Evolutionary conservation across 2,797 vertebrate genomes (phyloP), one percentile per base, ranked within the genome.

Genomic region (Trachops cirrhosus): DNA sequence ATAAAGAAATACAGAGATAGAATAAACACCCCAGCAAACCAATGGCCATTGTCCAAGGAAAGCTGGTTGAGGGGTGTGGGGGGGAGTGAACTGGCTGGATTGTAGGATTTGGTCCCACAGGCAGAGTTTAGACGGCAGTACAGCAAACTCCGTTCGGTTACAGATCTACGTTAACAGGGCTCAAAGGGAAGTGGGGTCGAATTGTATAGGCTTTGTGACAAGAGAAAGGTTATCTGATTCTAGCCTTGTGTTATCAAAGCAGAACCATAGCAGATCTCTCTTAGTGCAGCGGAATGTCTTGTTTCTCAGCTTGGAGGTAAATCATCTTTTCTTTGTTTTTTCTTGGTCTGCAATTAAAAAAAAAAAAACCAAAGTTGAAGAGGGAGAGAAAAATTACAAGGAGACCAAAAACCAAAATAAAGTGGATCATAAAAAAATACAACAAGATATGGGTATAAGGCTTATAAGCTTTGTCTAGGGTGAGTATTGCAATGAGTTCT

Each of bases 271-370:
- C 0, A 4, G 89, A 32, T 3, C 83, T 95, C 21, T 84, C 59
- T 96, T 89, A 98, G 48, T 68, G 95, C 6, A 26, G 64, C 24
- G 46, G 59, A 71, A n/a, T 21, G 71, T 98, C 75, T 3, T 87
- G 48, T 75, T 91, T 97, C 92, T 93, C 87, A 89, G 98, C 95
- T 0, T 97, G 97, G 37, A 98, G 94, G 89, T 98, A 98, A 96
- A 98, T 96, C 0, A 5, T 89, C 50, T 98, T 98, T 87, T 98
- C 96, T 95, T 97, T 98, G 9, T 24, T 96, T 97, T 89, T 98
- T 75, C 95, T 68, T 94, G 97, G 79, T 80, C 98, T 98, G 96
- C 0, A 37, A 80, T 90, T 71, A 93, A 59, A 94, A 97, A 88
- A 86, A 21, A 95, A 82, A 96, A 54, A 7, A 18, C 3, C 19